Evolutionary conservation across 2,113 vertebrate genomes (phyloP).

Genomic region (Clupea harengus): DNA sequence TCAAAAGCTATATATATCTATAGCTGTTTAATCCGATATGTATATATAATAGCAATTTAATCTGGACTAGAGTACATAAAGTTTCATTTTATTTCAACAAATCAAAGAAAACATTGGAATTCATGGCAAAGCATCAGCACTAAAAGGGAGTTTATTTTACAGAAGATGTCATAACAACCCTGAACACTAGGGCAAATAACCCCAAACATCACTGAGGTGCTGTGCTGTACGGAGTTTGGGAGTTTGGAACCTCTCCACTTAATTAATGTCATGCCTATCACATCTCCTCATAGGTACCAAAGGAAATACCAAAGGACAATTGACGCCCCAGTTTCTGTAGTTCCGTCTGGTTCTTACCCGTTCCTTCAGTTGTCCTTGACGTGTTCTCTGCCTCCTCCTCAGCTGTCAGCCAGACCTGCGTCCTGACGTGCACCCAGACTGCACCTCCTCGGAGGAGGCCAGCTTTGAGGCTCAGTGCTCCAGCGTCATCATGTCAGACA

Average conservation of each 20-base stretch:
- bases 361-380: not conserved
- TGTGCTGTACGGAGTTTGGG: not conserved
- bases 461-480: conserved; percentile 57
- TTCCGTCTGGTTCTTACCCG: not conserved
- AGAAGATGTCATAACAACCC: not conserved
- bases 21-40: too few relatives aligned
- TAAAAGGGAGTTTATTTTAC: not conserved
- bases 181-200: not conserved
- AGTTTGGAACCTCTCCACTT: too few relatives aligned
- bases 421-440: conserved; percentile 62
- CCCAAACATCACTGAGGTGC: not conserved
- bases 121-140: not conserved
- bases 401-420: conserved; percentile 73
- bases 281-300: too few relatives aligned
- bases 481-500: conserved; percentile 51
- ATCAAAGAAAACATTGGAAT: not conserved
- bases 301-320: not conserved
- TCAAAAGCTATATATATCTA: not conserved
- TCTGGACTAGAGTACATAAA: too few relatives aligned
- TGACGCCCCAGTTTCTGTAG: not conserved
- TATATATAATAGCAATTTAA: too few relatives aligned
- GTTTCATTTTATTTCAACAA: not conserved
- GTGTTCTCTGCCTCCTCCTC: not conserved
- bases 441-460: conserved; percentile 56
- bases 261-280: too few relatives aligned